phyloP scores from a whole-genome alignment of 2,113 vertebrate species.

The Ceuthmochares aereus region DNA sequence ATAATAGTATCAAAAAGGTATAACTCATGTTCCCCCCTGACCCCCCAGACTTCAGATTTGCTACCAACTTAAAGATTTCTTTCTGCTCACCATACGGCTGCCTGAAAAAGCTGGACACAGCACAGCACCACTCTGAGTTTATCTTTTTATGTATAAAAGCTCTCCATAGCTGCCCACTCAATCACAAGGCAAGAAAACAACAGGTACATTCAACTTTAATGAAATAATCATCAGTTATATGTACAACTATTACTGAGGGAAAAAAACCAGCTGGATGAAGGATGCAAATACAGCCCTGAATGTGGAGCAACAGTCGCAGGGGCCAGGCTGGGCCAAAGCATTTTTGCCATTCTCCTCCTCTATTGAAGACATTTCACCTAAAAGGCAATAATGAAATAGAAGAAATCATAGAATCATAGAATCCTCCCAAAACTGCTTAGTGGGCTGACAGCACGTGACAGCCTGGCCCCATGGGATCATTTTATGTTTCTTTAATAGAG shows the following conservation, averaged over 20 bases:
- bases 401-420: too few species aligned
- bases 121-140: not conserved
- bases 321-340: not conserved
- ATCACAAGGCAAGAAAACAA: constrained; percentile 28
- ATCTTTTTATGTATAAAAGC: not conserved
- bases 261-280: not conserved
- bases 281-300: constrained; percentile 18
- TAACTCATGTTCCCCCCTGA: not conserved
- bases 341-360: not conserved
- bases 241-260: not conserved
- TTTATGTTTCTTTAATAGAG: not conserved
- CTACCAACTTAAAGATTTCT: not conserved
- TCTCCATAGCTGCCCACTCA: not conserved
- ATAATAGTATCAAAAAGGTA: not conserved
- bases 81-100: not conserved
- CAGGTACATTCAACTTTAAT: constrained; percentile 50
- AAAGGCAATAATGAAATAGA: not conserved
- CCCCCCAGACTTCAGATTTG: not conserved
- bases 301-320: accelerated
- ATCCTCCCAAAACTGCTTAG: not conserved
- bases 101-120: not conserved
- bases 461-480: not conserved
- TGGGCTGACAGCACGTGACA: not conserved
- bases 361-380: accelerated
- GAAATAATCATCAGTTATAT: constrained; percentile 14